Evolutionary conservation across 2,113 vertebrate species (phyloP).

Genomic region (Fukomys damarensis): DNA sequence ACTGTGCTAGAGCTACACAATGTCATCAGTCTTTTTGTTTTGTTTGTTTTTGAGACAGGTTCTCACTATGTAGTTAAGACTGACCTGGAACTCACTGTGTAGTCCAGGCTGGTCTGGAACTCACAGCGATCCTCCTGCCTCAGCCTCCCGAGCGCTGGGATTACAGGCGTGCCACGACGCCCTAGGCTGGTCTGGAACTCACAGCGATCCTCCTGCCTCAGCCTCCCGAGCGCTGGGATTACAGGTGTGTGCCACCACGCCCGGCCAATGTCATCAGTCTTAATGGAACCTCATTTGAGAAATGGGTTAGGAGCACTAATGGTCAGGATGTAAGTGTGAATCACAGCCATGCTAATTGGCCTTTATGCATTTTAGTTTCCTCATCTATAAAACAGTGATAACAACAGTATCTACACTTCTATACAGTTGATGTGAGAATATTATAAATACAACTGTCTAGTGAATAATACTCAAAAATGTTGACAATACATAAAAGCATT

Average conservation of each 20-base stretch:
- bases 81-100: too few species aligned
- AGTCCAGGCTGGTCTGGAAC: too few species aligned
- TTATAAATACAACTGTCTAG: not conserved
- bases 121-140: too few species aligned
- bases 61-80: too few species aligned
- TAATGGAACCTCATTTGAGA: not conserved
- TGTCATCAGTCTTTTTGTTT: not conserved
- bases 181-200: too few species aligned
- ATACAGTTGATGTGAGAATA: not conserved
- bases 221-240: too few species aligned
- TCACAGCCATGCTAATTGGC: not conserved
- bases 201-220: too few species aligned
- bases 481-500: not conserved
- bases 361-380: conserved; percentile 24
- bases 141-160: too few species aligned
- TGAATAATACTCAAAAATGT: not conserved
- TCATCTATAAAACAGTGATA: not conserved
- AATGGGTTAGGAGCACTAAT: not conserved
- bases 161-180: too few species aligned
- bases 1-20: not conserved
- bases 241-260: too few species aligned
- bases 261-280: not conserved
- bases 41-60: too few species aligned
- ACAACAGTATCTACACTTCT: not conserved
- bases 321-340: not conserved